phyloP scores from a whole-genome alignment of 1,140 invertebrate species.

The Phymorhynchus buccinoides region DNA sequence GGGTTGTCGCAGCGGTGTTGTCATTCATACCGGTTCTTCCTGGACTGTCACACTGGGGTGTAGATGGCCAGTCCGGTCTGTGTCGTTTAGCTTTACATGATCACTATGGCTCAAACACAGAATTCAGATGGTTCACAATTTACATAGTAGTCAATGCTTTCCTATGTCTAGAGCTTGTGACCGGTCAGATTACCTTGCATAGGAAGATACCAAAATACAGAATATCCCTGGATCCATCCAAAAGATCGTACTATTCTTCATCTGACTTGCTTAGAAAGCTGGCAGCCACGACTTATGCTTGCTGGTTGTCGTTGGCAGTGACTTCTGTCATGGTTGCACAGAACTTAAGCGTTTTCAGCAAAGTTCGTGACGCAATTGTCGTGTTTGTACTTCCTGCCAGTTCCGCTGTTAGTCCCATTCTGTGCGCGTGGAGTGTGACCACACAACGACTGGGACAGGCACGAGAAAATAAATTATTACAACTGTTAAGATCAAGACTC shows the following conservation, averaged over 20 bases:
- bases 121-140: background rate
- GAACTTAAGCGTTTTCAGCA: background rate
- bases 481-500: background rate
- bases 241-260: background rate
- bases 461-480: background rate
- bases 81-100: background rate
- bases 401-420: background rate
- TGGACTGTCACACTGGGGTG: background rate
- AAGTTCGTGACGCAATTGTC: background rate
- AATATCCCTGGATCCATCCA: background rate
- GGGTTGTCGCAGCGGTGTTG: background rate
- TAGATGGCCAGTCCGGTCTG: background rate
- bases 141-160: background rate
- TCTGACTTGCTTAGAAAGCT: background rate
- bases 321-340: background rate
- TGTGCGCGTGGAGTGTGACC: background rate
- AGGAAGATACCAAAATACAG: background rate
- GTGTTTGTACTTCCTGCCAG: background rate
- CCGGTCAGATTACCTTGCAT: background rate
- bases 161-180: background rate
- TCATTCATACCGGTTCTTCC: background rate
- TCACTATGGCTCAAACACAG: background rate
- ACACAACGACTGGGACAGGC: background rate
- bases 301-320: background rate
- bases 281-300: background rate